Base-by-base conservation (phyloP, 2,113 vertebrate genomes). In the Pelobates fuscus region DNA sequence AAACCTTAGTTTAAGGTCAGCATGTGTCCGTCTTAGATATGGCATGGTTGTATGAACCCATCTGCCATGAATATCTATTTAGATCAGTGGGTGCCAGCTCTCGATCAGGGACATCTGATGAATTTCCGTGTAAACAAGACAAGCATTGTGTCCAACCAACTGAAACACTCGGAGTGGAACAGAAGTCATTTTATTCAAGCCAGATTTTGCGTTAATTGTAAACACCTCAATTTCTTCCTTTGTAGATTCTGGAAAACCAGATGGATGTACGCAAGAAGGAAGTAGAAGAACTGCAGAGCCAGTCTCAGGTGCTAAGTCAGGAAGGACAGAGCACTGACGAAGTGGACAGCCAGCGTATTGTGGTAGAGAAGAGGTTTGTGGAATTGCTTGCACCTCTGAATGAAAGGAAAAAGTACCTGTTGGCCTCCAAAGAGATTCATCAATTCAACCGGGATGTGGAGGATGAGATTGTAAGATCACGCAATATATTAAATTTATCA, bases 381-480 rank as follows among this genome's bases (percentile, higher is more conserved):
- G 93, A 95, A 76, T 82, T 98, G 77, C 82, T 98, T 78, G 95
- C 95, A 6, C 96, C 97, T 1, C 79, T 98, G 82, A 84, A 68
- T 1, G 89, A 88, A 62, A 91, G 97, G 78, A 95, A 93, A 80
- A 84, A 92, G 74, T 92, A 96, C 49, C 88, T 98, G 68, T 81
- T 96, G 88, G 96, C 94, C 17, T 98, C 96, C 72, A 91, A 94
- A 67, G 96, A 98, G 82, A 93, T 97, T 77, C 96, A 98, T 78
- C 96, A 98, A 88, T 97, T 98, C 87, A 97, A 96, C 87, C 85
- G 97, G 0, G 96, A 98, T 4, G 91, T 98, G 54, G 97, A 98
- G 77, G 97, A 98, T 1, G 96, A 98, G 86, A 97, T 98, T 1
- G 97, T 98, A 88, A 88, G 95, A 46, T 46, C 17, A 46, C 17